Evolutionary conservation across 2,113 vertebrate species (phyloP).

Genomic region (Myrmecophaga tridactyla): DNA sequence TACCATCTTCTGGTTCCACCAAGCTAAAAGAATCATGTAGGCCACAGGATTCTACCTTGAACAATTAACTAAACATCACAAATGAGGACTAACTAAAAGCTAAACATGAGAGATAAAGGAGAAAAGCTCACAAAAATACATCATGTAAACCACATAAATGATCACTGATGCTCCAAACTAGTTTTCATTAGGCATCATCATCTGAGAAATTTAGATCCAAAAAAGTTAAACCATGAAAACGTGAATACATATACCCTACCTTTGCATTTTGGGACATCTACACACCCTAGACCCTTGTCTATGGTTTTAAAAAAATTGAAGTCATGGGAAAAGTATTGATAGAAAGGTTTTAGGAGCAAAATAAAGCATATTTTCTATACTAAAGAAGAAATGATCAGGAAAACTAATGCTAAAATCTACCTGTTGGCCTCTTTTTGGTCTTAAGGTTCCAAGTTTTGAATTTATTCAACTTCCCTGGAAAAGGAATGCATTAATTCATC

Average conservation of each 20-base stretch:
- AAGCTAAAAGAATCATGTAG: background rate
- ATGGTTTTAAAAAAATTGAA: background rate
- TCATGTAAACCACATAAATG: background rate
- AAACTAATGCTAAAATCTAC: background rate
- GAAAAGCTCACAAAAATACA: background rate
- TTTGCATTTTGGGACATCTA: background rate
- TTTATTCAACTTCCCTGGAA: background rate
- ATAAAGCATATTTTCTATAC: background rate
- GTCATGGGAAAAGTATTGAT: background rate
- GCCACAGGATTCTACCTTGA: background rate
- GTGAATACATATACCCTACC: background rate
- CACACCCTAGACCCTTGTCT: background rate
- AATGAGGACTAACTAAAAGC: background rate
- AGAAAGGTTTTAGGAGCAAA: background rate
- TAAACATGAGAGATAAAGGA: background rate
- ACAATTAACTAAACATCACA: background rate
- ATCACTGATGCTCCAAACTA: background rate
- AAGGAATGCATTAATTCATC: background rate
- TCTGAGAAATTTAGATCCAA: background rate
- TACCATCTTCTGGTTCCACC: background rate
- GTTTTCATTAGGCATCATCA: background rate
- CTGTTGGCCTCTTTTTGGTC: no score
- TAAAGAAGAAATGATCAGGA: background rate
- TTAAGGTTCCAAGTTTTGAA: background rate
- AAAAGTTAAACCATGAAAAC: background rate